Evolutionary conservation across 2,113 vertebrate genomes (phyloP).

Genomic region (Lycocorax pyrrhopterus): DNA sequence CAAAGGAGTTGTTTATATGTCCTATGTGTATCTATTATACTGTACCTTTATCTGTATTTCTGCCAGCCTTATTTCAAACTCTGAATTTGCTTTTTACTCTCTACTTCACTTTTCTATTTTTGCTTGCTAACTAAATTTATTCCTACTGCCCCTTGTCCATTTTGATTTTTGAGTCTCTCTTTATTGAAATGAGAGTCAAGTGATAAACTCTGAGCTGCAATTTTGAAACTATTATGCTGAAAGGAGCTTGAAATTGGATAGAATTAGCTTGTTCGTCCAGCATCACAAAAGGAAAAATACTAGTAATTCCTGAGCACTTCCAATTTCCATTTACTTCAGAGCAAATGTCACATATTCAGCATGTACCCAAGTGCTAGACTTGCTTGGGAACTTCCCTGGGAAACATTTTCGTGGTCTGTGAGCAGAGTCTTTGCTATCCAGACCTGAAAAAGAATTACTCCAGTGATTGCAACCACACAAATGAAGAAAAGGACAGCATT

Average conservation of each 20-base stretch:
- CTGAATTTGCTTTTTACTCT: background rate
- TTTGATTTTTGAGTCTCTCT: background rate
- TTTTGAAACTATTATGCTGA: slow-evolving; percentile 28
- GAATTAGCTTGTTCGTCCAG: background rate
- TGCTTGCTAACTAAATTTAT: background rate
- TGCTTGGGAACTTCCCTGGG: background rate
- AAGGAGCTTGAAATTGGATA: slow-evolving; percentile 36
- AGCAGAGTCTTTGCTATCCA: background rate
- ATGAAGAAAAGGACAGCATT: background rate
- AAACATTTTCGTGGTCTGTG: background rate
- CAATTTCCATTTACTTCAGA: background rate
- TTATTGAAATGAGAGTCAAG: slow-evolving; percentile 22
- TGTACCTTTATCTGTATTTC: background rate
- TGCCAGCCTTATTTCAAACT: background rate
- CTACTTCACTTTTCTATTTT: background rate
- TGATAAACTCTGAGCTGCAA: slow-evolving; percentile 20
- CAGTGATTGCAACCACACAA: background rate
- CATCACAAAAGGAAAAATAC: background rate
- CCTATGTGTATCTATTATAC: background rate
- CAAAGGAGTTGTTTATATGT: background rate
- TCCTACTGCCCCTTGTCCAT: background rate
- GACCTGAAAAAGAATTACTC: background rate
- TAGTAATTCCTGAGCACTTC: background rate
- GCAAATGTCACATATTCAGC: background rate
- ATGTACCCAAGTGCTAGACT: background rate